Evolutionary conservation across 2,113 vertebrate species (phyloP).

Genomic region (Neogobius melanostomus): DNA sequence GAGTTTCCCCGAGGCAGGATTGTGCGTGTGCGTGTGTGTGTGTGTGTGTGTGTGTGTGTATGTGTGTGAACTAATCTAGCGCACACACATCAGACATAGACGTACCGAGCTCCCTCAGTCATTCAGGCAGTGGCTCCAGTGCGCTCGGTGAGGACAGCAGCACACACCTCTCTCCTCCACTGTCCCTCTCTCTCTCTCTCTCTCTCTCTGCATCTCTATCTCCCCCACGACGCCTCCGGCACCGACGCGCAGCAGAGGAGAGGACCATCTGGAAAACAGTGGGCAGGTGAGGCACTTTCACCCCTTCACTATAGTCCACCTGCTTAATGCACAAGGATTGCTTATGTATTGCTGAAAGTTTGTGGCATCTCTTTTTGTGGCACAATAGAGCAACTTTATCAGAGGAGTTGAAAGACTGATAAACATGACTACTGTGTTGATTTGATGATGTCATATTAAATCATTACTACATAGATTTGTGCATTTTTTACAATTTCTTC

Average conservation of each 20-base stretch:
- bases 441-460: too few species aligned
- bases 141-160: slow-evolving; percentile 52
- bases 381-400: background rate
- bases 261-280: slow-evolving; percentile 4
- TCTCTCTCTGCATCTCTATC: slow-evolving; percentile 5
- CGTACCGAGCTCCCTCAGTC: slow-evolving; percentile 23
- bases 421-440: too few species aligned
- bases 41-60: too few species aligned
- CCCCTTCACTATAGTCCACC: background rate
- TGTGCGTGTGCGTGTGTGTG: slow-evolving; percentile 10
- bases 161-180: slow-evolving; percentile 46
- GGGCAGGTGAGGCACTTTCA: slow-evolving; percentile 45
- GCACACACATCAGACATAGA: slow-evolving; percentile 14
- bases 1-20: slow-evolving; percentile 58
- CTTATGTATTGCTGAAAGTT: background rate
- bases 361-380: background rate
- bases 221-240: slow-evolving; percentile 13
- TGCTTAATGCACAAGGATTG: background rate
- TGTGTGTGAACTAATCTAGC: slow-evolving; percentile 42
- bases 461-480: too few species aligned
- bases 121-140: slow-evolving; percentile 54
- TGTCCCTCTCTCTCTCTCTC: slow-evolving; percentile 15
- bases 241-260: background rate
- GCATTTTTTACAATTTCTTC: too few species aligned
- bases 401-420: background rate